Evolutionary conservation across 1,140 invertebrate species (phyloP).

Genomic region (Meloidogyne exigua): DNA sequence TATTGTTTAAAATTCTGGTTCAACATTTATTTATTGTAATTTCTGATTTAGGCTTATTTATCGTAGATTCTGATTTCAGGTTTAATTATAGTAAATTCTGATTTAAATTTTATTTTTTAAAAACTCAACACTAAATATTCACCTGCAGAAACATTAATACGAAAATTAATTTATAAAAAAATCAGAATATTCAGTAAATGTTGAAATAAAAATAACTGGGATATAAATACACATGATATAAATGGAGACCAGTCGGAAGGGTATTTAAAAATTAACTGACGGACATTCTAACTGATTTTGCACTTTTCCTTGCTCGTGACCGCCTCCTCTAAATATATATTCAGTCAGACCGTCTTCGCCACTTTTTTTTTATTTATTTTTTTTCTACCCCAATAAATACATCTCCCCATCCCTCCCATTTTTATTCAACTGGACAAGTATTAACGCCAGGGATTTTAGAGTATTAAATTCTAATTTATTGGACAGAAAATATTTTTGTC

Average conservation of each 20-base stretch:
- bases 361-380: neutral
- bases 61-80: neutral
- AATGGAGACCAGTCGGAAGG: neutral
- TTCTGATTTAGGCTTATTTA: no score
- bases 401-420: neutral
- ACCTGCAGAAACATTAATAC: no score
- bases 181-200: no score
- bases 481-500: neutral
- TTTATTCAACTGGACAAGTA: neutral
- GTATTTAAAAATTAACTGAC: no score
- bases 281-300: neutral
- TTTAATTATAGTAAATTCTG: neutral
- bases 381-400: neutral
- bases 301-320: neutral
- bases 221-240: no score
- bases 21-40: no score
- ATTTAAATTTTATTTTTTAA: neutral
- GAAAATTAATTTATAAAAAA: no score
- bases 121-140: no score
- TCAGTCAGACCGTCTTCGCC: neutral
- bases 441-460: neutral
- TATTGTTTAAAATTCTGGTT: no score
- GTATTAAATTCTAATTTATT: neutral
- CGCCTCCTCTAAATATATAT: neutral
- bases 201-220: no score